Evolutionary conservation across 1,140 invertebrate species (phyloP).

Genomic region (Drosophila pruinosa): DNA sequence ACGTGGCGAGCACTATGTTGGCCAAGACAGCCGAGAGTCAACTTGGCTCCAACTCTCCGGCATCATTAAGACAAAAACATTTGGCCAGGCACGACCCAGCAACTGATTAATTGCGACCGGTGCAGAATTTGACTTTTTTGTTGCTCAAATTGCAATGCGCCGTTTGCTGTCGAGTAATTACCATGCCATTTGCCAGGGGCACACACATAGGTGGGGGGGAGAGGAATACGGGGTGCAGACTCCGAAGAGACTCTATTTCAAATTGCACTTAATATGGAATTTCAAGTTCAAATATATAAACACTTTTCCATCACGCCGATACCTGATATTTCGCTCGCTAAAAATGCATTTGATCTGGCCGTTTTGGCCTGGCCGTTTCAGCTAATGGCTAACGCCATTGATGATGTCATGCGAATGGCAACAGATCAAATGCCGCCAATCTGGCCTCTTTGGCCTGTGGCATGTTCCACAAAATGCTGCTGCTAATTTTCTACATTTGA

Average conservation of each 20-base stretch:
- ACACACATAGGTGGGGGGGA: neutral
- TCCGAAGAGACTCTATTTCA: slow-evolving; percentile 57
- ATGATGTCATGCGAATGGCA: slow-evolving; percentile 38
- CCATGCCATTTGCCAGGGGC: slow-evolving; percentile 53
- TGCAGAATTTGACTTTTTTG: slow-evolving; percentile 79
- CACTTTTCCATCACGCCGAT: slow-evolving; percentile 21
- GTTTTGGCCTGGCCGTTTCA: slow-evolving; percentile 24
- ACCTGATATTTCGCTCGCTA: slow-evolving; percentile 25
- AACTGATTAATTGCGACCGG: slow-evolving; percentile 70
- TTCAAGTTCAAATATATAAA: slow-evolving; percentile 62
- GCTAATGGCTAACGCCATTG: slow-evolving; percentile 10
- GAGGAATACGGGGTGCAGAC: neutral
- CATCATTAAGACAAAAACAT: slow-evolving; percentile 77
- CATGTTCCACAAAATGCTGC: slow-evolving; percentile 16
- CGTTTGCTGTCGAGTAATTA: slow-evolving; percentile 58
- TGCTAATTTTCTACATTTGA: slow-evolving; percentile 10
- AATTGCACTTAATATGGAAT: slow-evolving; percentile 80
- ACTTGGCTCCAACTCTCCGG: slow-evolving; percentile 36
- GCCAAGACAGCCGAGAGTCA: slow-evolving; percentile 7
- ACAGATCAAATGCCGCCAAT: slow-evolving; percentile 39
- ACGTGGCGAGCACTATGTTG: slow-evolving; percentile 19
- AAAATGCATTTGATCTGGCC: slow-evolving; percentile 51
- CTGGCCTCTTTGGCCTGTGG: slow-evolving; percentile 20
- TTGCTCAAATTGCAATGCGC: slow-evolving; percentile 67
- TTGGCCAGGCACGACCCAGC: slow-evolving; percentile 77